Evolutionary conservation across 2,113 vertebrate genomes (phyloP).

Genomic region (Centropristis striata): DNA sequence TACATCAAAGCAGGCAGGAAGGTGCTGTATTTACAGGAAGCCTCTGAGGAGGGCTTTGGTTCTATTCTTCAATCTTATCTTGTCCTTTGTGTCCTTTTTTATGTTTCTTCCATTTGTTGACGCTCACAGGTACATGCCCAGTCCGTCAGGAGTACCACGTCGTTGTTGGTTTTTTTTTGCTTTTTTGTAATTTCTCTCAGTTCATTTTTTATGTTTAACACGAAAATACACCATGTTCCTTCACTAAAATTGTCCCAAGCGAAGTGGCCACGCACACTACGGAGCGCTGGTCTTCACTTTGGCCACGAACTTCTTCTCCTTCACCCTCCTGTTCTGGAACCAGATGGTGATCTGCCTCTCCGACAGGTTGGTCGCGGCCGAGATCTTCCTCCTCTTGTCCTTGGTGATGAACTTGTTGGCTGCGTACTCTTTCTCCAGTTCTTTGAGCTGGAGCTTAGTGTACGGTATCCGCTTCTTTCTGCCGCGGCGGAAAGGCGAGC

Average conservation of each 20-base stretch:
- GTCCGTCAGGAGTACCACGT: conserved; percentile 41
- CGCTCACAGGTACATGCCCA: conserved; percentile 27
- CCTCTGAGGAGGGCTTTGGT: conserved; percentile 48
- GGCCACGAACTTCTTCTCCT: conserved; percentile 95
- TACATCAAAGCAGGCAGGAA: conserved; percentile 73
- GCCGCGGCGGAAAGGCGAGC: conserved; percentile 92
- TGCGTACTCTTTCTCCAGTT: conserved; percentile 95
- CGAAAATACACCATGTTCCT: conserved; percentile 27
- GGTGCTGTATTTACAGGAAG: conserved; percentile 74
- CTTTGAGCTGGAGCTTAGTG: conserved; percentile 93
- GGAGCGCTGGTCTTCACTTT: conserved; percentile 90
- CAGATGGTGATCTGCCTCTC: conserved; percentile 98
- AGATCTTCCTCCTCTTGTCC: conserved; percentile 96
- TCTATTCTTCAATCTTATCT: conserved; percentile 42
- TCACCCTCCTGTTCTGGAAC: conserved; percentile 96
- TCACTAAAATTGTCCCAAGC: conserved; percentile 11
- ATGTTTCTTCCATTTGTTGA: conserved; percentile 43
- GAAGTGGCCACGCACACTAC: conserved; percentile 57
- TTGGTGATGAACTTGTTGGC: conserved; percentile 97
- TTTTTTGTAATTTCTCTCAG: conserved; percentile 20
- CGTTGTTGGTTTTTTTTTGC: conserved; percentile 1
- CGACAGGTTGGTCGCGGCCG: conserved; percentile 90
- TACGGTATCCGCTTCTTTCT: conserved; percentile 96
- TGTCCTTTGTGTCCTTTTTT: conserved; percentile 42
- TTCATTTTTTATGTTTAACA: conserved; percentile 21